phyloP scores from a whole-genome alignment of 2,113 vertebrate genomes.

The Macrotus californicus region DNA sequence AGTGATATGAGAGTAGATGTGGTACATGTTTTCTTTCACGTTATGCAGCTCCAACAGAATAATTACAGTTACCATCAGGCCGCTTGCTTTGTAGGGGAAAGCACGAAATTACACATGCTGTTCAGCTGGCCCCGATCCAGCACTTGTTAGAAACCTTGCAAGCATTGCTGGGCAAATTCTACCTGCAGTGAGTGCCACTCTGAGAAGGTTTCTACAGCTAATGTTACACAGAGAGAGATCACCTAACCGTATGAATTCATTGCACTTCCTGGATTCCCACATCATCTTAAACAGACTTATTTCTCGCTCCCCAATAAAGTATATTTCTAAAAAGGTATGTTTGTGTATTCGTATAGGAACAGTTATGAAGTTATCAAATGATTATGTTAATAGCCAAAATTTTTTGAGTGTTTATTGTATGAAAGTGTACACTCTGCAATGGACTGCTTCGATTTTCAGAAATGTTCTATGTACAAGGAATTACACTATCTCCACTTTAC shows the following conservation, averaged over 20 bases:
- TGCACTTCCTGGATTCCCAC: not conserved
- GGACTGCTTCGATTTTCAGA: not conserved
- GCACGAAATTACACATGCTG: not conserved
- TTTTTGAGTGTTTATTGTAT: not conserved
- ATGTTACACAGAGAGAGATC: not conserved
- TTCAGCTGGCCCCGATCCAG: not conserved
- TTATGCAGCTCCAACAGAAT: constrained; percentile 1
- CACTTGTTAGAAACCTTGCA: not conserved
- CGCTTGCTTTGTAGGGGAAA: not conserved
- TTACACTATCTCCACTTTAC: not conserved
- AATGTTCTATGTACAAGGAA: not conserved
- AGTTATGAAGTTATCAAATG: not conserved
- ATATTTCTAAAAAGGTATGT: not conserved
- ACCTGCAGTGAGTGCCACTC: not conserved
- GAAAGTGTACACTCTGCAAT: not conserved
- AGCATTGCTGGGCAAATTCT: not conserved
- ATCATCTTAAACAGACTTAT: not conserved
- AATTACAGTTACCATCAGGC: not conserved
- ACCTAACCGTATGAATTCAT: not conserved
- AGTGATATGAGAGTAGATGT: not conserved
- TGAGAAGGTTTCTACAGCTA: not conserved
- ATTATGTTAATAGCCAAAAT: not conserved
- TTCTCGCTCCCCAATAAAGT: not conserved
- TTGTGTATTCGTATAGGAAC: not conserved
- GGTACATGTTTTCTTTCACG: not conserved